Conservation (phyloP, 2,113 vertebrate species). For the Vulpes ferrilata region DNA sequence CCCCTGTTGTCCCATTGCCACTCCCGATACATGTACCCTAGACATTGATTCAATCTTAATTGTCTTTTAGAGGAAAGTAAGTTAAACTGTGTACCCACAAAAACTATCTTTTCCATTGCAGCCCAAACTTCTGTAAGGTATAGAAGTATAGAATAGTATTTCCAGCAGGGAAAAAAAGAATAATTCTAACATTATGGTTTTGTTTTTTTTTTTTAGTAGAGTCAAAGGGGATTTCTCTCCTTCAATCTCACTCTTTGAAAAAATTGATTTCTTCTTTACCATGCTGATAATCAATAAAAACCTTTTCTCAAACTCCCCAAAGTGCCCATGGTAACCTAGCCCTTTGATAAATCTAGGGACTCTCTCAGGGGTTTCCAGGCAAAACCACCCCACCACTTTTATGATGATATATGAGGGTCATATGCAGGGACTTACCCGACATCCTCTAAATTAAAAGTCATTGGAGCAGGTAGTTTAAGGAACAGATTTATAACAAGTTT, state of each 20-base stretch:
- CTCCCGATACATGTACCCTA: background rate
- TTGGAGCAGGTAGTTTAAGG: slow-evolving; percentile 72
- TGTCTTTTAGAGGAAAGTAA: background rate
- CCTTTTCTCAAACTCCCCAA: slow-evolving; percentile 54
- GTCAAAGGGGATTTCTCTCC: background rate
- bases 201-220: background rate
- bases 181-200: background rate
- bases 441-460: slow-evolving; percentile 79
- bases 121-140: background rate
- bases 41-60: background rate
- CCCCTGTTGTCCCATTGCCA: too few relatives aligned
- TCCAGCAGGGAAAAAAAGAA: background rate
- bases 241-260: background rate
- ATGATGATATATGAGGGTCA: slow-evolving; percentile 78
- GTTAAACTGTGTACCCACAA: background rate
- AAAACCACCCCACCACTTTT: slow-evolving; percentile 26
- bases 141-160: background rate
- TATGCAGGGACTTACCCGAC: slow-evolving; percentile 61
- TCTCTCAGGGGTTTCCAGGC: slow-evolving; percentile 35
- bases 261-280: slow-evolving; percentile 70
- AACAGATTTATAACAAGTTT: slow-evolving; percentile 80
- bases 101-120: background rate
- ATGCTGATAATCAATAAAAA: slow-evolving; percentile 80
- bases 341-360: slow-evolving; percentile 75
- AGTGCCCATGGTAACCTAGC: slow-evolving; percentile 58